These are phyloP conservation scores for Ceratitis capitata DNA, from an alignment of 1,140 invertebrate species.

Conservation along the genomic window DNA sequence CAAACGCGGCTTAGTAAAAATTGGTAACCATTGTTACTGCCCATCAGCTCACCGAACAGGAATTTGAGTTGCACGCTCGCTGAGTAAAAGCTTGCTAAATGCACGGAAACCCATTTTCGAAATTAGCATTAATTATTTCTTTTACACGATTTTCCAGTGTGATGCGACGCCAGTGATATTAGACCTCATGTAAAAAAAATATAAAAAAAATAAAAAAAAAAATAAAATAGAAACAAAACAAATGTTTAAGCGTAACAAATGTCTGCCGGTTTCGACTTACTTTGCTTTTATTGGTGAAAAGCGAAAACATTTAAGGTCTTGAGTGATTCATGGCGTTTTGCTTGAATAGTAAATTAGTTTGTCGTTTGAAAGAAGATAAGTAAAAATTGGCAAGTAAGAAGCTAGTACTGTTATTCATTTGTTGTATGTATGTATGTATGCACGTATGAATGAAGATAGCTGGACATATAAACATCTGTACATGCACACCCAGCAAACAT, in stretches of 20 bases:
- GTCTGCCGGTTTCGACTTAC: neutral
- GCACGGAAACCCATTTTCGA: neutral
- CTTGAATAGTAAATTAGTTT: neutral
- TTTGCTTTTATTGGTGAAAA: constrained; percentile 1
- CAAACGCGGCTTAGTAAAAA: no score
- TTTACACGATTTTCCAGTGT: no score
- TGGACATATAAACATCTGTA: no score
- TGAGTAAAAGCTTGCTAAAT: neutral
- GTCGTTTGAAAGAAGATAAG: neutral
- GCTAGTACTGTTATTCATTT: neutral
- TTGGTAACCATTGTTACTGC: no score
- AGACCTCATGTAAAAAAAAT: neutral
- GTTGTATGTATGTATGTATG: neutral
- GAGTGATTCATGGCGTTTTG: neutral
- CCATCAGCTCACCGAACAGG: no score
- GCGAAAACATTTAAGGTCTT: neutral
- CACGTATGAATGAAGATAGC: neutral
- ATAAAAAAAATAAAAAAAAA: neutral
- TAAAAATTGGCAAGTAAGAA: neutral
- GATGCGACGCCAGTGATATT: neutral
- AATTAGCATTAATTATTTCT: neutral
- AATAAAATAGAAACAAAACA: neutral
- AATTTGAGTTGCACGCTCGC: neutral
- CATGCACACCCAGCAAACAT: no score
- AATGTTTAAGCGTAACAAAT: neutral